Evolutionary conservation across 2,797 vertebrate genomes (phyloP).

Genomic region (Percopsis omiscomaycus): DNA sequence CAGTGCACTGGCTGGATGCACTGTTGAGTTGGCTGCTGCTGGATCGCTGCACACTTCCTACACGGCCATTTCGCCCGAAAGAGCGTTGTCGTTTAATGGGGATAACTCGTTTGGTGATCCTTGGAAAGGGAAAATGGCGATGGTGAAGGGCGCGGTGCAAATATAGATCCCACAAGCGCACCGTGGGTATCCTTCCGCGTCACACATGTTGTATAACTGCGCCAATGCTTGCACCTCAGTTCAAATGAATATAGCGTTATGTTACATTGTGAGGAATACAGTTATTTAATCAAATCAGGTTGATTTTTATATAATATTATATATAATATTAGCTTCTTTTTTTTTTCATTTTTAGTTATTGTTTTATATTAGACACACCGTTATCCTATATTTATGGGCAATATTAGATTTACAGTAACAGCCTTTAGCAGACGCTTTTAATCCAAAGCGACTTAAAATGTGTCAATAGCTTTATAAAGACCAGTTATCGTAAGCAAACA

Average conservation of each 20-base stretch:
- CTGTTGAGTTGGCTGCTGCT: conserved; percentile 76
- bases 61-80: conserved; percentile 75
- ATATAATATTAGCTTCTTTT: no score
- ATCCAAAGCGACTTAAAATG: no score
- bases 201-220: conserved; percentile 46
- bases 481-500: no score
- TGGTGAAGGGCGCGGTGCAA: accelerated
- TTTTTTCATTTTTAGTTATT: no score
- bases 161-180: conserved; percentile 28
- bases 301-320: no score
- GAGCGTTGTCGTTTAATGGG: conserved; percentile 25
- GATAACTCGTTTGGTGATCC: background rate
- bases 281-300: no score
- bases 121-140: conserved; percentile 45
- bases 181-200: conserved; percentile 63
- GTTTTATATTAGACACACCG: no score
- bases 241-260: background rate
- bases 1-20: conserved; percentile 82
- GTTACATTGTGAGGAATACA: no score
- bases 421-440: no score
- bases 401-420: no score
- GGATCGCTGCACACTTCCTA: conserved; percentile 72
- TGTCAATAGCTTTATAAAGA: no score
- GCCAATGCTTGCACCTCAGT: conserved; percentile 28
- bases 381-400: no score